Evolutionary conservation across 1,140 invertebrate genomes (phyloP).

Genomic region (Drosophila sproati): DNA sequence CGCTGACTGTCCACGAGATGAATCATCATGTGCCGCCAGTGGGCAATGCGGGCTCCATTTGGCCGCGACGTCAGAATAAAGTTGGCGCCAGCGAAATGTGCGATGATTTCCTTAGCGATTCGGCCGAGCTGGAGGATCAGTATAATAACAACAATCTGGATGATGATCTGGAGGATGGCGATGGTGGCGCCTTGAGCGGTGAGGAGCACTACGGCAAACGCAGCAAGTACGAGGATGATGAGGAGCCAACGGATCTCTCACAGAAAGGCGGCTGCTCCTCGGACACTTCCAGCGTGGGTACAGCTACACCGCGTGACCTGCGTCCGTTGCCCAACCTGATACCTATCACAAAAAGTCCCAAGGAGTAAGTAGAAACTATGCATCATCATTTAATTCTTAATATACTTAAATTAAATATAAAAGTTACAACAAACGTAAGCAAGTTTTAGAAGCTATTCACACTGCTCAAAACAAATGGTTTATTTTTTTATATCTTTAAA

Average conservation of each 20-base stretch:
- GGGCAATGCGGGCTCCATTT: conserved; percentile 86
- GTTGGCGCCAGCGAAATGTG: conserved; percentile 89
- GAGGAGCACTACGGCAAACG: conserved; percentile 70
- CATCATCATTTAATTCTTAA: neutral
- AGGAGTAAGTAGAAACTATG: conserved; percentile 61
- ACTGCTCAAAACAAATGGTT: no score
- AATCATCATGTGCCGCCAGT: conserved; percentile 93
- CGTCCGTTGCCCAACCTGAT: conserved; percentile 90
- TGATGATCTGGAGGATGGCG: conserved; percentile 69
- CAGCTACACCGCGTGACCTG: conserved; percentile 84
- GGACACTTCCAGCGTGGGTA: conserved; percentile 83
- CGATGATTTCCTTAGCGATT: conserved; percentile 81
- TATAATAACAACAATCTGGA: conserved; percentile 81
- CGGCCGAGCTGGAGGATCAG: conserved; percentile 77
- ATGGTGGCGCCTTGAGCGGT: conserved; percentile 47
- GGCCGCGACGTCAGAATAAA: conserved; percentile 87
- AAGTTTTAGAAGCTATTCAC: no score
- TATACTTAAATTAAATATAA: no score
- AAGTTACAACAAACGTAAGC: no score
- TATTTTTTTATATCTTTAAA: no score
- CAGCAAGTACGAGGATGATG: conserved; percentile 84
- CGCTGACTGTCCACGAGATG: conserved; percentile 95
- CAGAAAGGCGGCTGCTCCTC: conserved; percentile 83
- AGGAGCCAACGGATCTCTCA: conserved; percentile 86
- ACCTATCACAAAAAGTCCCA: conserved; percentile 86